Base-by-base conservation (phyloP, 2,888 invertebrate genomes). In the Dastarcus helophoroides region DNA sequence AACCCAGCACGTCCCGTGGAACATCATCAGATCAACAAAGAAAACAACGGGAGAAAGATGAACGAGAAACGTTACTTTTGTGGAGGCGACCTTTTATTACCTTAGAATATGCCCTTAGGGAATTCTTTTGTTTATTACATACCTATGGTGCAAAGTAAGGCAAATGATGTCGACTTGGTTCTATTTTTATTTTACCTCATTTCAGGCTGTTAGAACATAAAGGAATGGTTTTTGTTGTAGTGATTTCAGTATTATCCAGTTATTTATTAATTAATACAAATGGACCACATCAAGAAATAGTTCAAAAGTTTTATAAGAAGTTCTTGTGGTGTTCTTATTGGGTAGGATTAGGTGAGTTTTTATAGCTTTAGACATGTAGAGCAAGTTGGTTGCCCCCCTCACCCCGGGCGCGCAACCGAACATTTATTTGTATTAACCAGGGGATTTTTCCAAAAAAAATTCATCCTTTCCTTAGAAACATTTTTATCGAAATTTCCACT, bases 11-110 rank as follows among this genome's bases (percentile, higher is more conserved):
- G 35, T 21, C 33, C 37, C 28, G 43, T 36, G 36, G 39, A n/a
- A 15, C 13, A 5, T 16, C 32, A 11, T 37, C 36, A 9, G 47
- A 50, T 11, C 40, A 41, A 26, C 42, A 42, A 16, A 40, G 35
- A 9, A 58, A 51, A 40, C 64, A 67, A 39, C 60, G 58, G 37
- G 68, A 70, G 39, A 62, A 60, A 49, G 54, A 71, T 56, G 79
- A 82, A 60, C 60, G 75, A 48, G 60, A 75, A 61, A 49, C 63
- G 40, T 54, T 86, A 41, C 85, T 89, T 39, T 61, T 91, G 41
- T 88, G 88, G 86, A 73, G 79, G 52, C 71, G 73, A 48, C 90
- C 91, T 5, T 46, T 88, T 37, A 71, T 68, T 49, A 89, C 89
- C 2, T 52, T 84, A 36, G 77, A 82, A 54, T 90, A 84, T 64